Evolutionary conservation across 2,888 invertebrate genomes (phyloP).

Genomic region (Monoplex corrugatus): DNA sequence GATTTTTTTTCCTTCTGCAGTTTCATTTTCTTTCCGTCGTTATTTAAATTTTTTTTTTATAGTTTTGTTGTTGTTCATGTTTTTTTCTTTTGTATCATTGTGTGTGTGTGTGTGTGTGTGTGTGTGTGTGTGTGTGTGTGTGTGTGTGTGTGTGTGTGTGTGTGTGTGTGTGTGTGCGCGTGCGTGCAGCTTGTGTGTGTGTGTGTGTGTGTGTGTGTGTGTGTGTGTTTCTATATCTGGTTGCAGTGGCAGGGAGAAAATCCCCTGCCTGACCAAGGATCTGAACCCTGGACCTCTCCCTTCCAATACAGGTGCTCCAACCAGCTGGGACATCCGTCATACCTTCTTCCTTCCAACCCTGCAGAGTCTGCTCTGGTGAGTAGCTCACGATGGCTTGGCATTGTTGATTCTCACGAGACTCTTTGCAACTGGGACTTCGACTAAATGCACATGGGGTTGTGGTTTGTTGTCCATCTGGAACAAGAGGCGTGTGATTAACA

Average conservation of each 20-base stretch:
- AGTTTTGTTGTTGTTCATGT: background rate
- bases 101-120: constrained; percentile 14
- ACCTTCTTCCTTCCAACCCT: too few species aligned
- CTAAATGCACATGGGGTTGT: too few species aligned
- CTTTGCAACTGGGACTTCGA: too few species aligned
- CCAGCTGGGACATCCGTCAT: too few species aligned
- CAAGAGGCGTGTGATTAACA: too few species aligned
- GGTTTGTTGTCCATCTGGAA: too few species aligned
- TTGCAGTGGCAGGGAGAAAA: background rate
- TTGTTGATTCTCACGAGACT: background rate
- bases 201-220: background rate
- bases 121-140: constrained; percentile 30
- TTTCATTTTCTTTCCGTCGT: too few species aligned
- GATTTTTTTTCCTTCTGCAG: background rate
- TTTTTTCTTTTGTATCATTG: background rate
- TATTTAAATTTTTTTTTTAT: background rate
- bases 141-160: constrained; percentile 28
- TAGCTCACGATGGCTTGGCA: too few species aligned
- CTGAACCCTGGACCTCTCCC: background rate
- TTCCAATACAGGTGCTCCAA: too few species aligned
- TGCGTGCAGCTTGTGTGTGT: background rate
- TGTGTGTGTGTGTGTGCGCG: background rate
- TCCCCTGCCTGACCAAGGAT: background rate
- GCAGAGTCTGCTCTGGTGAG: too few species aligned
- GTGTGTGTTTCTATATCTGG: background rate